Conservation (phyloP, 2,797 vertebrate genomes). For the Coregonus sp. region DNA sequence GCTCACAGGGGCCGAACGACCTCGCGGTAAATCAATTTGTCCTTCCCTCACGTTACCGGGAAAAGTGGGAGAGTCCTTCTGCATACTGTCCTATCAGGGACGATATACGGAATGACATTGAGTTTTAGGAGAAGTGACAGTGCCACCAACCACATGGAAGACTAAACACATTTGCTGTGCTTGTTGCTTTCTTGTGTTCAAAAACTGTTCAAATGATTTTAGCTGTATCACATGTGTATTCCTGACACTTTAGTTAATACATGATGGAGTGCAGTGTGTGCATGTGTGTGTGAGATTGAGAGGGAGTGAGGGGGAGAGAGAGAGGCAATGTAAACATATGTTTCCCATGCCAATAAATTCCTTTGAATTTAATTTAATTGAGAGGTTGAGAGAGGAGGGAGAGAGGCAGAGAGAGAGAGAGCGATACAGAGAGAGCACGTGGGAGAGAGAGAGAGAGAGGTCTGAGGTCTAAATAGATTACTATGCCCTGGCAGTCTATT, state of each 20-base stretch:
- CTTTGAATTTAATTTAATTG: too few species aligned
- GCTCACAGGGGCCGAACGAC: slow-evolving; percentile 75
- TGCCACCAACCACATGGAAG: neutral
- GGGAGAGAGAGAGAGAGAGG: neutral
- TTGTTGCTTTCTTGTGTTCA: neutral
- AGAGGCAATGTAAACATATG: too few species aligned
- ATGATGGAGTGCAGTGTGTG: too few species aligned
- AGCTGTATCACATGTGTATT: too few species aligned
- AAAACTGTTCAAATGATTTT: neutral
- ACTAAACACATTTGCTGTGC: neutral
- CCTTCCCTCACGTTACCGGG: slow-evolving; percentile 79
- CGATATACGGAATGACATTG: neutral
- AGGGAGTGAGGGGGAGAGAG: too few species aligned
- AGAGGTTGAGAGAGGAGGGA: too few species aligned
- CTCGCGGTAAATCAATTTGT: slow-evolving; percentile 76
- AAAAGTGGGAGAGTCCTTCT: neutral
- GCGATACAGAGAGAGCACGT: neutral
- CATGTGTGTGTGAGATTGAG: too few species aligned
- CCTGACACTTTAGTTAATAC: too few species aligned
- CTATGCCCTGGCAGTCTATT: slow-evolving; percentile 25
- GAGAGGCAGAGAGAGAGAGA: neutral
- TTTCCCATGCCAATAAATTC: too few species aligned
- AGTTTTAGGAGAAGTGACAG: neutral
- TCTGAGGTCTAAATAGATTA: slow-evolving; percentile 26
- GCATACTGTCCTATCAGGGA: slow-evolving; percentile 15